Evolutionary conservation across 2,113 vertebrate genomes (phyloP), one percentile per base, ranked within the genome.

Genomic region (Procavia capensis): DNA sequence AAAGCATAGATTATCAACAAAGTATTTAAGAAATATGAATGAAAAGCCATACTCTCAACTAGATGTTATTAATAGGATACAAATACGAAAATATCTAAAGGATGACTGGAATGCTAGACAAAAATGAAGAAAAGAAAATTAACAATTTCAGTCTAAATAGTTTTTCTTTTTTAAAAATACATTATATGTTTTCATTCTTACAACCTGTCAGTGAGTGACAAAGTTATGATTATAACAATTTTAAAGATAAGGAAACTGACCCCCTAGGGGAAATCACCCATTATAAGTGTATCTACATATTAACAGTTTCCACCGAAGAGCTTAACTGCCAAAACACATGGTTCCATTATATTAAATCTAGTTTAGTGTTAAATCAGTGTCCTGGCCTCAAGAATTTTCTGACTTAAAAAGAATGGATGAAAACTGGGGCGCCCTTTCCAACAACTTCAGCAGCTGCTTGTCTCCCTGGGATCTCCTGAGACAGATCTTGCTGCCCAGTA

Each of bases 371-470:
- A n/a, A 78, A 45, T 79, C 43, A 57, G 4, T 19, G 9, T 5
- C 0, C 25, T 74, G 59, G 24, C 39, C 59, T 90, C 17, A 85
- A 36, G 14, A 85, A 45, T 88, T 66, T 92, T 50, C 86, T 94
- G 64, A 22, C 79, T 27, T 72, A 80, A 47, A 24, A 80, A 34
- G 27, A 83, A 78, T 64, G 74, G 19, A 74, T 54, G 25, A 36
- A 96, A 97, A 93, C 6, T 17, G 54, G 8, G 31, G 34, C 36
- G 76, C 25, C 34, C 39, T 89, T 95, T 92, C 88, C 89, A 93
- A 36, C 13, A 88, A 79, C 57, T 88, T 92, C 82, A 66, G 50
- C 29, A 83, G n/a, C 36, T 80, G 45, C n/a, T 79, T 66, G 50
- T 92, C 88, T 97, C 63, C 59, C 57, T 29, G 85, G 68, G 17